phyloP scores from a whole-genome alignment of 2,888 invertebrate species.

The Leptinotarsa haldemani region DNA sequence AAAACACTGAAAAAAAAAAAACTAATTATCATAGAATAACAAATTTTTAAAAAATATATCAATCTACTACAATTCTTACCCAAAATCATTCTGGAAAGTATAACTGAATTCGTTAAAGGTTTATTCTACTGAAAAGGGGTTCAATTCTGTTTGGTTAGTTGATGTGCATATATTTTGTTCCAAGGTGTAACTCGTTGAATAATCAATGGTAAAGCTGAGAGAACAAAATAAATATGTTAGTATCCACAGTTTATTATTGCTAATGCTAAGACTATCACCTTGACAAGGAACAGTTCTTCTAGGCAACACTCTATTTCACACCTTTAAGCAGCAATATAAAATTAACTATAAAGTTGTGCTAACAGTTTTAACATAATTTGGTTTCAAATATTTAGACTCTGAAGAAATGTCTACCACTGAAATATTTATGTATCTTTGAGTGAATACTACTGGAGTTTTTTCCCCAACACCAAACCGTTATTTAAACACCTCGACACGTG shows the following conservation, averaged over 20 bases:
- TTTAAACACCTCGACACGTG: no score
- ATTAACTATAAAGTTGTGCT: conserved; percentile 22
- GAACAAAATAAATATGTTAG: conserved; percentile 28
- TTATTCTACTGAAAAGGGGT: background rate
- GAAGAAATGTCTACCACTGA: conserved; percentile 5
- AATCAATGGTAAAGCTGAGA: conserved; percentile 4
- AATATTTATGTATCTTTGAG: background rate
- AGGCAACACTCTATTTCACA: conserved; percentile 49
- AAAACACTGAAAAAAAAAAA: no score
- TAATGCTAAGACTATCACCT: conserved; percentile 47
- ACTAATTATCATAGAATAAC: no score
- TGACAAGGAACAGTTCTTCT: conserved; percentile 51
- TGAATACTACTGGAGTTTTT: no score
- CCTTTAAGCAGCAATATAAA: conserved; percentile 43
- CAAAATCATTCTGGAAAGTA: no score
- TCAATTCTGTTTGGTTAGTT: background rate
- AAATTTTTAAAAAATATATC: no score
- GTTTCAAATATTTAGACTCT: background rate
- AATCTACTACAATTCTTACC: no score
- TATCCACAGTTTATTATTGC: conserved; percentile 50
- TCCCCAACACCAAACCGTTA: no score
- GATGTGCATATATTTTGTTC: background rate
- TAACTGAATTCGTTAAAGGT: background rate
- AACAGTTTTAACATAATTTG: conserved; percentile 10
- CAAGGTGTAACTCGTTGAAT: background rate